phyloP scores from a whole-genome alignment of 2,888 invertebrate genomes.

The Julus scanicus region DNA sequence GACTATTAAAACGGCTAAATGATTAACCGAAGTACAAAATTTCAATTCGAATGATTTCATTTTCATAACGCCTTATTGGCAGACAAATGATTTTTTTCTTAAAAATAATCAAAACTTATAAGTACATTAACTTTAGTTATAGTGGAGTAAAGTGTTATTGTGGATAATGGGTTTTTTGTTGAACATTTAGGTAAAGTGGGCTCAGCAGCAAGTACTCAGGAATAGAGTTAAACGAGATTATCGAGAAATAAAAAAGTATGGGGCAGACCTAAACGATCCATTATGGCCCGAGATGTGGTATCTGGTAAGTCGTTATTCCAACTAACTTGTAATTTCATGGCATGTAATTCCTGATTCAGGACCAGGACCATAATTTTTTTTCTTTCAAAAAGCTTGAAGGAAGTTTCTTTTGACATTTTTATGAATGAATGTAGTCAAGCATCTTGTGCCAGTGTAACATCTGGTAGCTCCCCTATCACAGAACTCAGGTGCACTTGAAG shows the following conservation, averaged over 20 bases:
- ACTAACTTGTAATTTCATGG: not conserved
- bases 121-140: too few species aligned
- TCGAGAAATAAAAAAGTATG: not conserved
- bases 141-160: too few species aligned
- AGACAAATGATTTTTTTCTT: too few species aligned
- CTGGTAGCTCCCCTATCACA: not conserved
- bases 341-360: not conserved
- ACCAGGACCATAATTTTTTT: not conserved
- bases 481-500: not conserved
- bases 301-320: conserved; percentile 73
- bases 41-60: too few species aligned
- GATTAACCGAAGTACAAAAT: too few species aligned
- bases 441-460: not conserved
- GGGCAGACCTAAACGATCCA: conserved; percentile 77
- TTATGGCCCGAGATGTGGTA: conserved; percentile 98
- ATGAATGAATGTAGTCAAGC: not conserved
- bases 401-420: conserved; percentile 15
- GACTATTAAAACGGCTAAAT: too few species aligned
- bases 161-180: conserved; percentile 49
- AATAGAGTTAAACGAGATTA: conserved; percentile 84
- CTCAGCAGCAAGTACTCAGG: conserved; percentile 83
- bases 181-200: conserved; percentile 72
- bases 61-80: not conserved
- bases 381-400: not conserved
- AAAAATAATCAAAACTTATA: too few species aligned